Conservation (phyloP, 2,888 invertebrate genomes). For the Diploptera punctata region DNA sequence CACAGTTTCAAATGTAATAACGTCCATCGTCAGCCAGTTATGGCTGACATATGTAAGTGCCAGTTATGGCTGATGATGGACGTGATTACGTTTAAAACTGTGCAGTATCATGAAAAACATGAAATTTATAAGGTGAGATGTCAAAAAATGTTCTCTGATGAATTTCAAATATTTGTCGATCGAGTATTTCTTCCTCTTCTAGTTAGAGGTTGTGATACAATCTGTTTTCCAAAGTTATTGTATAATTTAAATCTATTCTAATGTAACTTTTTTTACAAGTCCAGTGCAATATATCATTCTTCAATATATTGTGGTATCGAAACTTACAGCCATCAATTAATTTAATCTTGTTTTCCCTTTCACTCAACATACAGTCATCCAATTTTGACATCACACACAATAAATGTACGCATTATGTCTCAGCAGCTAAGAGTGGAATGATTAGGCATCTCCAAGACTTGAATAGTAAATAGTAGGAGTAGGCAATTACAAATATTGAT, state of each 20-base stretch:
- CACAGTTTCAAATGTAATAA: no score
- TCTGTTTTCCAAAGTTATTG: neutral
- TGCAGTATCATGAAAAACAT: no score
- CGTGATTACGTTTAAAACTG: no score
- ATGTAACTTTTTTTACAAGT: neutral
- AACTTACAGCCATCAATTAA: neutral
- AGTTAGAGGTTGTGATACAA: neutral
- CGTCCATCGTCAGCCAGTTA: no score
- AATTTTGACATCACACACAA: no score
- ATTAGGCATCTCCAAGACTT: neutral
- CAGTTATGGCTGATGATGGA: no score
- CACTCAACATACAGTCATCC: neutral
- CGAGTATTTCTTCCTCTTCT: neutral
- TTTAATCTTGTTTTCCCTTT: neutral
- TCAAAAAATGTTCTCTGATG: no score
- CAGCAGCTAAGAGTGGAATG: neutral
- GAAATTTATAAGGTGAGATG: no score
- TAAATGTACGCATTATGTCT: no score
- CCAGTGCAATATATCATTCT: neutral
- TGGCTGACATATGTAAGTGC: no score
- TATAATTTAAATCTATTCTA: neutral
- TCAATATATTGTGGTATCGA: neutral
- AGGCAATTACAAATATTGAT: neutral
- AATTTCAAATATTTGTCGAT: neutral
- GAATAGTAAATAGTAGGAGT: neutral